Base-by-base conservation (phyloP, 2,113 vertebrate genomes). In the Rhabdomys dilectus region DNA sequence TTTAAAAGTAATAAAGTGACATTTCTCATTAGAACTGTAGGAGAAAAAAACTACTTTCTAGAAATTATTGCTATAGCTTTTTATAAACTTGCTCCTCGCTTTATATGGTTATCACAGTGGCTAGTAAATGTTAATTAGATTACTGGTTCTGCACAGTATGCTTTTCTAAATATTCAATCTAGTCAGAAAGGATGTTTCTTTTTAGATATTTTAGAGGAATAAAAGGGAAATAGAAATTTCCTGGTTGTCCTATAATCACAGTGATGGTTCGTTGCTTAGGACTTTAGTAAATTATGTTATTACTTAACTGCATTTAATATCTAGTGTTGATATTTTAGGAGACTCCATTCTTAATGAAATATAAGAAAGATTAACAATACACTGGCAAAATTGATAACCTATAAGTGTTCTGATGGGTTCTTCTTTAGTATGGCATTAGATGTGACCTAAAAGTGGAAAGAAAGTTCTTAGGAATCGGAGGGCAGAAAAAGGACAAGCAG, bases 1-100 rank as follows among this genome's bases (percentile, higher is more conserved):
- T 96, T 97, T 96, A 94, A 97, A 93, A 96, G 91, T 91, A 91
- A 91, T 93, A 95, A 96, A 89, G 72, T 93, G 84, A 56, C 31
- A 73, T 95, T 95, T 24, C 48, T 92, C 56, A 76, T 95, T 95
- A 96, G 87, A 97, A 94, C 68, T 93, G 34, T 87, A 94, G 82
- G 39, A 95, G 86, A 77, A 96, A 94, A 94, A 91, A 82, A 85
- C 82, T 48, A 53, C 53, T 87, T 96, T 84, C 78, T 95, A 95
- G 93, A 92, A 95, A 92, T 93, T 92, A 91, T 31, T 76, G 51
- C 45, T 82, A 16, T 77, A 80, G 42, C 64, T 81, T 77, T 96
- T 96, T 93, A 85, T 97, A 89, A 95, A 89, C 85, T 96, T 96
- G 84, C n/a, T 84, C 93, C 56, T 7, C 26, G 36, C 96, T 94